phyloP scores from a whole-genome alignment of 2,888 invertebrate species.

The Ennomos erosarius region DNA sequence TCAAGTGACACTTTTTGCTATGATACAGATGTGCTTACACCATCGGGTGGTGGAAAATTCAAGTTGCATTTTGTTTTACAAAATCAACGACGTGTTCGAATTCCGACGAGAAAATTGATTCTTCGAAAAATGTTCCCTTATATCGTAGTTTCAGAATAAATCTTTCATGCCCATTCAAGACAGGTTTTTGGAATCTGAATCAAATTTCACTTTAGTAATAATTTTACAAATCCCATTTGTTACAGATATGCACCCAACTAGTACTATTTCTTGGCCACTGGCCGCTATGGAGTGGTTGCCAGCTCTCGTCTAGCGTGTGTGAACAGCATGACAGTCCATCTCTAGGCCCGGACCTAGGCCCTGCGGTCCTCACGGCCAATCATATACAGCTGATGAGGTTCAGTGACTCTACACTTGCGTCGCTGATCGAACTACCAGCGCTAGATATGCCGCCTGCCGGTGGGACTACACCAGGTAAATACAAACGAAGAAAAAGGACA shows the following conservation, averaged over 20 bases:
- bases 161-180: no score
- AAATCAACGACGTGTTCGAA: no score
- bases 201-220: no score
- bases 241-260: conserved; percentile 92
- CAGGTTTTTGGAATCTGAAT: no score
- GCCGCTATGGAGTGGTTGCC: conserved; percentile 96
- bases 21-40: no score
- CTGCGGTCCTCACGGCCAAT: conserved; percentile 92
- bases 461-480: conserved; percentile 59
- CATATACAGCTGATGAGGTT: conserved; percentile 95
- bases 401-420: conserved; percentile 92
- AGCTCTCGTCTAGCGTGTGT: conserved; percentile 94
- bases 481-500: no score
- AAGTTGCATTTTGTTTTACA: no score
- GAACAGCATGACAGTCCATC: conserved; percentile 95
- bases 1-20: no score
- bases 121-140: no score
- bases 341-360: conserved; percentile 89
- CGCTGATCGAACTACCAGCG: conserved; percentile 95
- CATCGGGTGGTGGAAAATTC: no score
- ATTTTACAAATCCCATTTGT: background rate
- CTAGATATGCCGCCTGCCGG: conserved; percentile 87
- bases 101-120: no score
- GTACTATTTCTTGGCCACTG: conserved; percentile 97
- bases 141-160: no score